These are phyloP conservation scores for Xiphophorus hellerii DNA, from an alignment of 2,113 vertebrate species.

Conservation along the genomic window DNA sequence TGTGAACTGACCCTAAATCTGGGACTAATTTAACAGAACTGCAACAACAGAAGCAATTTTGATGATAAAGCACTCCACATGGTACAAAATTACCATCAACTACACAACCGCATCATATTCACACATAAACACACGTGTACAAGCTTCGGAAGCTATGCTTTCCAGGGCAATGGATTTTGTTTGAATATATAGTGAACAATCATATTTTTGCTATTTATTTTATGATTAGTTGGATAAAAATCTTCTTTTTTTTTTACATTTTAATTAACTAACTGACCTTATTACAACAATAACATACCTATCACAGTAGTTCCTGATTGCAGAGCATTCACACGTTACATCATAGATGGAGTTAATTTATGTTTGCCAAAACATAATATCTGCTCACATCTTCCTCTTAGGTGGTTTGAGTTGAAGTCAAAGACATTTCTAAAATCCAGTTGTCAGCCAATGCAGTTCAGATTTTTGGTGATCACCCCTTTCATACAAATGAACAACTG, in stretches of 20 bases:
- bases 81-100: conserved; percentile 24
- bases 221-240: too few relatives aligned
- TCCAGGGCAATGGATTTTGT: neutral
- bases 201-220: neutral
- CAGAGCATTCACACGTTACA: neutral
- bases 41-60: conserved; percentile 29
- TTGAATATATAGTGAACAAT: neutral
- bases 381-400: neutral
- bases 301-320: neutral
- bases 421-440: too few relatives aligned
- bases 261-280: neutral
- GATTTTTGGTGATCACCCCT: too few relatives aligned
- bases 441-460: too few relatives aligned
- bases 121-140: neutral
- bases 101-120: neutral
- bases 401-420: neutral
- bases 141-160: neutral
- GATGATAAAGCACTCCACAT: conserved; percentile 10
- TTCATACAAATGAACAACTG: too few relatives aligned
- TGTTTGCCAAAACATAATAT: neutral
- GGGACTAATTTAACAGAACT: conserved; percentile 46
- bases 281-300: neutral
- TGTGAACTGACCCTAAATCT: conserved; percentile 42
- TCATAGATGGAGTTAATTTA: neutral
- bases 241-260: neutral